Evolutionary conservation across 2,797 vertebrate genomes (phyloP).

Genomic region (Lutjanus campechanus): DNA sequence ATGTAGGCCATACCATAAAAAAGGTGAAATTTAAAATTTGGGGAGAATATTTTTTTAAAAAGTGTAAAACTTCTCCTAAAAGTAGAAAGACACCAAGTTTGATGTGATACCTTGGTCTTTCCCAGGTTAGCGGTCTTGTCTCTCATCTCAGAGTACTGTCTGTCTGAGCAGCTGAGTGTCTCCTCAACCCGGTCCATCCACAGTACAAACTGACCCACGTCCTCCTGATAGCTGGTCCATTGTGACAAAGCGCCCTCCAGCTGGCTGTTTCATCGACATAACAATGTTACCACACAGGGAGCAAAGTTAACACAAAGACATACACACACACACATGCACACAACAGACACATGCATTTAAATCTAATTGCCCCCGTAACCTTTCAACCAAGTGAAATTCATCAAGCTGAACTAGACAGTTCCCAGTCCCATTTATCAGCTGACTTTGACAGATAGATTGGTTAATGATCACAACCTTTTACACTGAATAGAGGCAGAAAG

Average conservation of each 20-base stretch:
- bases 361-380: conserved; percentile 52
- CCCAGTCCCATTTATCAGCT: conserved; percentile 40
- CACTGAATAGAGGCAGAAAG: conserved; percentile 93
- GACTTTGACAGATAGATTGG: conserved; percentile 32
- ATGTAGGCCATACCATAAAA: neutral
- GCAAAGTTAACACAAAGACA: neutral
- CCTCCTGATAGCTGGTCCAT: conserved; percentile 98
- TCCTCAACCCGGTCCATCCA: conserved; percentile 96
- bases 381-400: conserved; percentile 55
- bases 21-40: too few relatives aligned
- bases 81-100: neutral
- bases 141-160: conserved; percentile 91
- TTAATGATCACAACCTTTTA: conserved; percentile 89
- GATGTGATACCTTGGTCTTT: conserved; percentile 90
- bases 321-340: neutral
- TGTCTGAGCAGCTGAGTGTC: conserved; percentile 88
- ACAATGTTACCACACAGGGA: conserved; percentile 28
- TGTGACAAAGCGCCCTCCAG: conserved; percentile 95
- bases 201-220: conserved; percentile 92
- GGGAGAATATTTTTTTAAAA: neutral
- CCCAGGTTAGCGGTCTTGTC: conserved; percentile 93
- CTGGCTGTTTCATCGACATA: conserved; percentile 85
- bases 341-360: neutral
- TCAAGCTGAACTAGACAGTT: conserved; percentile 57
- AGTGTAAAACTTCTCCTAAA: neutral